phyloP scores from a whole-genome alignment of 2,113 vertebrate genomes.

The Emydura subglobosa region DNA sequence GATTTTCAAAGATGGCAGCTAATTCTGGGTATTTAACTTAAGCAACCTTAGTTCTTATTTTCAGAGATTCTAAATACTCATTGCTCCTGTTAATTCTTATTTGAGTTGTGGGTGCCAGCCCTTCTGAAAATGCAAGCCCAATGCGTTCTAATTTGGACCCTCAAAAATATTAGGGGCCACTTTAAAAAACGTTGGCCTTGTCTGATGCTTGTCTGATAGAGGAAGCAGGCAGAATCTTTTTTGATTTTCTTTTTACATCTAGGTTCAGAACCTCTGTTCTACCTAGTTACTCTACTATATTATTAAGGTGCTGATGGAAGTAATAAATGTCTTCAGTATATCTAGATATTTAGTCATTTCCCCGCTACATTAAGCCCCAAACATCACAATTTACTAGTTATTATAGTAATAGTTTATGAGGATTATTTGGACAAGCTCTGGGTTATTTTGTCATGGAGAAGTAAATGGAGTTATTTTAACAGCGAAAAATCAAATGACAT shows the following conservation, averaged over 20 bases:
- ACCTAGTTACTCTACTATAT: not conserved
- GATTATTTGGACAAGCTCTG: not conserved
- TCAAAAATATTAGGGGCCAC: not conserved
- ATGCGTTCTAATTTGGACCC: not conserved
- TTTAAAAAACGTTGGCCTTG: not conserved
- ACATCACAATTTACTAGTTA: fast-evolving
- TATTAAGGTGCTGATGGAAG: fast-evolving
- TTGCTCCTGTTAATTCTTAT: not conserved
- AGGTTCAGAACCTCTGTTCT: not conserved
- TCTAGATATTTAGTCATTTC: fast-evolving
- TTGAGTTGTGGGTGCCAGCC: not conserved
- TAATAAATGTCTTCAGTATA: not conserved
- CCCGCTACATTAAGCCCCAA: not conserved
- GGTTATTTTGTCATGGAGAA: not conserved
- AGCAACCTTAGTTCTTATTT: not conserved
- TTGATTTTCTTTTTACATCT: not conserved
- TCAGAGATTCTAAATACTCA: not conserved
- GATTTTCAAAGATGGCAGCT: not conserved
- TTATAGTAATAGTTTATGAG: not conserved
- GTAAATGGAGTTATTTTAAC: fast-evolving
- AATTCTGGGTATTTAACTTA: not conserved
- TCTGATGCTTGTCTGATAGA: not conserved
- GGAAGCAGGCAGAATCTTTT: not conserved
- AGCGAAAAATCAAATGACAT: not conserved
- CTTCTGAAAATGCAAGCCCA: not conserved